Percentiles rank a stretch among this genome's conserved stretches.
These are phyloP conservation scores for Eulithis prunata DNA, from an alignment of 2,888 invertebrate species.

Conservation along the genomic window DNA sequence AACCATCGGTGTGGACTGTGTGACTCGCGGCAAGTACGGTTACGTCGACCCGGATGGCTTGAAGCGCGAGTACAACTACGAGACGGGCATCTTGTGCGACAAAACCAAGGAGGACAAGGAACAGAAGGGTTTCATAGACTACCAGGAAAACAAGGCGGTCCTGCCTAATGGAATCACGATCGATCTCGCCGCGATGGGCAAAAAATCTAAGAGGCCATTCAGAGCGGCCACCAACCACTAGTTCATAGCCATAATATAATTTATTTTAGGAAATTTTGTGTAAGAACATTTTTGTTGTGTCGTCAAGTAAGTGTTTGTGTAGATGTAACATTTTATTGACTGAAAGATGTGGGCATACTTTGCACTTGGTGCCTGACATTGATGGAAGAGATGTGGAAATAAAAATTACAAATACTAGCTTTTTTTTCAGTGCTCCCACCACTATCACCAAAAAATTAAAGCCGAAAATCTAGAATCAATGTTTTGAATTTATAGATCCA, in stretches of 20 bases:
- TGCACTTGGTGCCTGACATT: conserved; percentile 48
- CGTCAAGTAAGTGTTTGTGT: conserved; percentile 60
- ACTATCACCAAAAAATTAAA: no score
- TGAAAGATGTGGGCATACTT: conserved; percentile 48
- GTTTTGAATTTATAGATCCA: no score
- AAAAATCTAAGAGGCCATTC: conserved; percentile 88
- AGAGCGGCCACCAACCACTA: conserved; percentile 80
- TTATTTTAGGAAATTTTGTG: conserved; percentile 74
- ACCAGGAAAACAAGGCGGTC: conserved; percentile 89
- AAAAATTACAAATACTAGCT: conserved; percentile 44
- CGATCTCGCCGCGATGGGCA: conserved; percentile 88
- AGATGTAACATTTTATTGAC: conserved; percentile 52
- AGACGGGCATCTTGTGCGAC: conserved; percentile 90
- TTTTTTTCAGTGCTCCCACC: conserved; percentile 4
- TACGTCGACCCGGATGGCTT: conserved; percentile 93
- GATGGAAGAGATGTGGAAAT: conserved; percentile 55
- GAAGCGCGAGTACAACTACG: conserved; percentile 92
- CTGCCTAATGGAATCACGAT: conserved; percentile 89
- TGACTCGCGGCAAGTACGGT: conserved; percentile 92
- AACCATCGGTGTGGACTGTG: conserved; percentile 90
- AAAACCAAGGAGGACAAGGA: conserved; percentile 81
- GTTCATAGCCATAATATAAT: conserved; percentile 63
- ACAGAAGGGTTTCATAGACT: conserved; percentile 88
- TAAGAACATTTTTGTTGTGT: conserved; percentile 70
- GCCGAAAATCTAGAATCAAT: no score